phyloP scores from a whole-genome alignment of 2,797 vertebrate genomes.

The Atherinosoma microstoma region DNA sequence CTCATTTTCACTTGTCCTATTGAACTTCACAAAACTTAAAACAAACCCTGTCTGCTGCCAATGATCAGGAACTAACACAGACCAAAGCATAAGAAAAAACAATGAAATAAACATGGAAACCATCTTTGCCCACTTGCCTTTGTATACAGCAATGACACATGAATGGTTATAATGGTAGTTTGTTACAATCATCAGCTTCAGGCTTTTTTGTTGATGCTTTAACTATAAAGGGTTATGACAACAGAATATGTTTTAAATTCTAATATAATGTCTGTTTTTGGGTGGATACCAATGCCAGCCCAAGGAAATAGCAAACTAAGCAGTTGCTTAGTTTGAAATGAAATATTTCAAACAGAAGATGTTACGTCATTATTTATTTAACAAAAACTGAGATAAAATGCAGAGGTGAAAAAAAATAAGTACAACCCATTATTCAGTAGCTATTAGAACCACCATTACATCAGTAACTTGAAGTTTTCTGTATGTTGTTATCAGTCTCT shows the following conservation, averaged over 20 bases:
- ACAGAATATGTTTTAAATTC: conserved; percentile 25
- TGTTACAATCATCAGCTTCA: conserved; percentile 20
- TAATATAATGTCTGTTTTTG: conserved; percentile 6
- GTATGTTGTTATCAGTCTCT: not conserved
- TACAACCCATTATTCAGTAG: not conserved
- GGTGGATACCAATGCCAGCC: not conserved
- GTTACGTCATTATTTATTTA: not conserved
- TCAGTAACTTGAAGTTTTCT: not conserved
- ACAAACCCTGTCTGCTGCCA: conserved; percentile 53
- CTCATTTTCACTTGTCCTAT: conserved; percentile 65
- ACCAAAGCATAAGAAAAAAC: too few relatives aligned
- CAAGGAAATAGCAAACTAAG: too few relatives aligned
- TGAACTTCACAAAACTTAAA: conserved; percentile 59
- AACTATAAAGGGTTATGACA: conserved; percentile 28
- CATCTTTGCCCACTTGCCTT: conserved; percentile 7
- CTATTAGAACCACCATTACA: not conserved
- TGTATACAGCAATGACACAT: conserved; percentile 53
- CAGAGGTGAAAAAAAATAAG: not conserved
- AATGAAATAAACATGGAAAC: not conserved
- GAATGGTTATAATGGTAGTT: conserved; percentile 7
- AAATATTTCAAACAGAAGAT: not conserved
- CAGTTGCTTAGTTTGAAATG: not conserved
- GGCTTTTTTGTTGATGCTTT: conserved; percentile 21
- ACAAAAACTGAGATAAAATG: not conserved
- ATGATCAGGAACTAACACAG: conserved; percentile 13